Percentiles rank a stretch among this genome's conserved stretches.
phyloP scores from a whole-genome alignment of 2,113 vertebrate species.

The Calidris pygmaea region DNA sequence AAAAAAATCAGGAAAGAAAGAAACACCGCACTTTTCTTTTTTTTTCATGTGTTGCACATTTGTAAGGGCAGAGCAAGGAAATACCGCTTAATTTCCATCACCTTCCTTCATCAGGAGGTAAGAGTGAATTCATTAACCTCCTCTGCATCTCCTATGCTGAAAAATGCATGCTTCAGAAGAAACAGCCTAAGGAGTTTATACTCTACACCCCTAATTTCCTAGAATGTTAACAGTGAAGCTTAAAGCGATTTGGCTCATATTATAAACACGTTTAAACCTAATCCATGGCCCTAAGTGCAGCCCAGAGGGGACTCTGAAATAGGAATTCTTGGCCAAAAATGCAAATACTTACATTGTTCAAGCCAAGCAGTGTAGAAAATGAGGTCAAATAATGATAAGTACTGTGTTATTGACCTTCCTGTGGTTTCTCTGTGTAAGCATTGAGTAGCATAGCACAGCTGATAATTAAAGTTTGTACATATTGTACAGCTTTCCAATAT shows the following conservation, averaged over 20 bases:
- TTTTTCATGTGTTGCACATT: neutral
- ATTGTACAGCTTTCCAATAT: neutral
- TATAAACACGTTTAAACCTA: neutral
- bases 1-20: no score
- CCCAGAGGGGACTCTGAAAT: neutral
- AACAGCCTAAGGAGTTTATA: neutral
- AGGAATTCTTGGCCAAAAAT: constrained; percentile 3
- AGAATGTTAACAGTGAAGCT: neutral
- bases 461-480: constrained; percentile 21
- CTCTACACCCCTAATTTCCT: neutral
- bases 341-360: neutral
- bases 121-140: neutral
- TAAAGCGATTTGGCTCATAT: neutral
- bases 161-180: neutral
- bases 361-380: constrained; percentile 14
- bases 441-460: neutral
- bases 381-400: neutral
- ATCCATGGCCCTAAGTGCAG: neutral
- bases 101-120: neutral
- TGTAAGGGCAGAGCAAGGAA: neutral
- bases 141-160: neutral
- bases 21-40: neutral
- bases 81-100: neutral
- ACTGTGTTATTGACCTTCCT: neutral
- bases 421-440: constrained; percentile 6